Evolutionary conservation across 92 coral and sea anemone species (phyloP).

Genomic region (Palythoa grandiflora): DNA sequence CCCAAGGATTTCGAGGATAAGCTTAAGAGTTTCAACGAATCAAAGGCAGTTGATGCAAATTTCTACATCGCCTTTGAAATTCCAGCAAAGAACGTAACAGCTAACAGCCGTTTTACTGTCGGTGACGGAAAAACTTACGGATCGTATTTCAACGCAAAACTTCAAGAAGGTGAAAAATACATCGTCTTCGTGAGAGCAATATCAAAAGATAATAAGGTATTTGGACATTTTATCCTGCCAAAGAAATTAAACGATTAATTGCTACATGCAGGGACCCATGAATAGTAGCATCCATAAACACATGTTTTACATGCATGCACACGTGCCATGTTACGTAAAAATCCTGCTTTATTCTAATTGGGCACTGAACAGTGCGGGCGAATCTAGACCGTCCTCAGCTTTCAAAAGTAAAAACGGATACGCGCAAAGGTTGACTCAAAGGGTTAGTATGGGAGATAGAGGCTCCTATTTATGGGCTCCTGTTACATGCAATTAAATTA

Average conservation of each 20-base stretch:
- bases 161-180: conserved; percentile 37
- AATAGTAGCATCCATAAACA: no score
- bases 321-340: no score
- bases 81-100: conserved; percentile 27
- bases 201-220: not conserved
- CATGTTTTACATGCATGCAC: no score
- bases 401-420: no score
- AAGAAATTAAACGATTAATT: not conserved
- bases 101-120: conserved; percentile 29
- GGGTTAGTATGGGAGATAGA: no score
- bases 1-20: not conserved
- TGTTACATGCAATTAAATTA: no score
- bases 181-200: conserved; percentile 45
- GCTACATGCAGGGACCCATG: no score
- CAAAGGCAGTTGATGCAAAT: not conserved
- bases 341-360: no score
- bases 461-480: no score
- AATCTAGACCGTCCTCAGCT: no score
- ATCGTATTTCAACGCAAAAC: conserved; percentile 44
- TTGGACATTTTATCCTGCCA: not conserved
- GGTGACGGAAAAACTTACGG: conserved; percentile 60
- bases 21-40: not conserved
- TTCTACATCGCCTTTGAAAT: conserved; percentile 35
- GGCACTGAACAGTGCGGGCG: no score
- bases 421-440: no score